These are phyloP conservation scores for Lithodes maja DNA, from an alignment of 2,888 invertebrate species.

Conservation along the genomic window DNA sequence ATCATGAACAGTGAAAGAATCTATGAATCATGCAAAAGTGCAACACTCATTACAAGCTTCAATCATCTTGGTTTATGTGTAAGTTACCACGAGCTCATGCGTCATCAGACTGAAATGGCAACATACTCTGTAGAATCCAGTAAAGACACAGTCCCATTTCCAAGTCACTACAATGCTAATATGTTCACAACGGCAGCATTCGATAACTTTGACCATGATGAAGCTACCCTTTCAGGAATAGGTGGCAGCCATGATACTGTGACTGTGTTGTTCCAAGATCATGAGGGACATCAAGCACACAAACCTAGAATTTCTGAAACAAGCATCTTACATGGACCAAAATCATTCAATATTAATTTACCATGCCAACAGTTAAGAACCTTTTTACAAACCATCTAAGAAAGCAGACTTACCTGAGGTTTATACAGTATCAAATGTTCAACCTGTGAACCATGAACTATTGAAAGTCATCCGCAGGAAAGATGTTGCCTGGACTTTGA, in stretches of 20 bases:
- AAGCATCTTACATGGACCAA: conserved; percentile 23
- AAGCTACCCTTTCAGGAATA: conserved; percentile 24
- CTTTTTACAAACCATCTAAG: conserved; percentile 18
- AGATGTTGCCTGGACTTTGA: conserved; percentile 17
- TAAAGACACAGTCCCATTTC: conserved; percentile 2
- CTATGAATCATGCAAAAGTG: conserved; percentile 31
- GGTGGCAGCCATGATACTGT: conserved; percentile 31
- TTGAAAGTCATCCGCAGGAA: not conserved
- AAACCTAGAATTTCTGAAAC: conserved; percentile 24
- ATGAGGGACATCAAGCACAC: not conserved
- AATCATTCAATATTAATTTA: not conserved
- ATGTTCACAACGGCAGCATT: conserved; percentile 29
- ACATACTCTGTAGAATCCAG: conserved; percentile 24
- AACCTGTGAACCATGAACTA: conserved; percentile 11
- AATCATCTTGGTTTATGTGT: conserved; percentile 15
- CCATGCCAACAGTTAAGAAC: conserved; percentile 10
- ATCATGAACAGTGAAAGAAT: conserved; percentile 18
- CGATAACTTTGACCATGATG: conserved; percentile 33
- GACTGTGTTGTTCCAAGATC: conserved; percentile 38
- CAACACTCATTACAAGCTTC: conserved; percentile 20
- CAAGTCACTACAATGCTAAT: conserved; percentile 7
- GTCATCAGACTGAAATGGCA: conserved; percentile 28
- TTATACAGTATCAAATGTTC: conserved; percentile 33
- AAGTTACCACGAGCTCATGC: conserved; percentile 23
- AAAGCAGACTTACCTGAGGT: conserved; percentile 22